phyloP scores from a whole-genome alignment of 35 echinoderm and acorn worm genomes.

The Diadema setosum region DNA sequence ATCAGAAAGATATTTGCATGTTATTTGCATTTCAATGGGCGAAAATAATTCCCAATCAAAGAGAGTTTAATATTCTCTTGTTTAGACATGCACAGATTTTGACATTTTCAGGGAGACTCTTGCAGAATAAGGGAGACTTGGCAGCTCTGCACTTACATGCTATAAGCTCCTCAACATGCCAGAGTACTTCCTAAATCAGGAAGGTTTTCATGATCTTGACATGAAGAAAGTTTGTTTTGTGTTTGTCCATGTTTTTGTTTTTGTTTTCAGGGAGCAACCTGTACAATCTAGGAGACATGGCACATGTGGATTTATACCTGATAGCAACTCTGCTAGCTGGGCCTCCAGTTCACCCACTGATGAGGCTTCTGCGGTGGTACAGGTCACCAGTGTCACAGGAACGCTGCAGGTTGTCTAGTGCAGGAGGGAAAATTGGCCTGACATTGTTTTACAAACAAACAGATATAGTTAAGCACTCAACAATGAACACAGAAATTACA shows the following conservation, averaged over 20 bases:
- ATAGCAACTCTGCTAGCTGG: neutral
- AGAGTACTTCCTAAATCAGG: neutral
- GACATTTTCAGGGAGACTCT: no score
- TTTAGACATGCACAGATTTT: no score
- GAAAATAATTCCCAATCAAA: no score
- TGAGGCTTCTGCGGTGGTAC: neutral
- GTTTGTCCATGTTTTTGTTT: neutral
- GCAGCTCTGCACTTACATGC: neutral
- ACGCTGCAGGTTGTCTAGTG: conserved; percentile 60
- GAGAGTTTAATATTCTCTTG: no score
- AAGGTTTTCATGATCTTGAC: neutral
- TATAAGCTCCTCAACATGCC: neutral
- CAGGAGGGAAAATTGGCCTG: no score
- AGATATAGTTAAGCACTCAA: no score
- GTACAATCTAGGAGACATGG: neutral
- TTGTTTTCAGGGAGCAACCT: neutral
- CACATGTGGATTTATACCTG: neutral
- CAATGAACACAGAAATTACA: no score
- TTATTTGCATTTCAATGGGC: no score
- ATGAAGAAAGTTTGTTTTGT: neutral
- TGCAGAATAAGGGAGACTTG: no score
- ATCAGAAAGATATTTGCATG: no score
- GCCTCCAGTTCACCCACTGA: neutral
- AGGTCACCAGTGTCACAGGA: conserved; percentile 37
- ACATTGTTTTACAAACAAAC: no score